These are phyloP conservation scores for Ferdinandea cuprea DNA, from an alignment of 2,888 invertebrate species.

Conservation along the genomic window DNA sequence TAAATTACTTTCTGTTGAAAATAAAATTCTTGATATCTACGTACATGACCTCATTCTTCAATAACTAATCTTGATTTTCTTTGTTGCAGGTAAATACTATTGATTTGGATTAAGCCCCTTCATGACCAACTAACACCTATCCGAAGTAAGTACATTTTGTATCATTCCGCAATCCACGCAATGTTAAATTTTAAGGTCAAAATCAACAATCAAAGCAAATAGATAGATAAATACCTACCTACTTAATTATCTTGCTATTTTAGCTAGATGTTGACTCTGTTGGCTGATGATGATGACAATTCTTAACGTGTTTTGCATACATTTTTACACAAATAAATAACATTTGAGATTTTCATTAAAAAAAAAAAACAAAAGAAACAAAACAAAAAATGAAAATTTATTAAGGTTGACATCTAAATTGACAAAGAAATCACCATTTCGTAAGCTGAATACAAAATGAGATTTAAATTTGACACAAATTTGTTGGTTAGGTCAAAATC, in stretches of 20 bases:
- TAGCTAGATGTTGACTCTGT: conserved; percentile 44
- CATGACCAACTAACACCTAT: not conserved
- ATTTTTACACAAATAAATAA: not conserved
- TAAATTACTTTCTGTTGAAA: too few species aligned
- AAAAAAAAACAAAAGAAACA: not conserved
- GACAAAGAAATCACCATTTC: not conserved
- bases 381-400: not conserved
- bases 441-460: not conserved
- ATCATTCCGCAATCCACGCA: conserved; percentile 49
- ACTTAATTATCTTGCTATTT: conserved; percentile 6
- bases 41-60: not conserved
- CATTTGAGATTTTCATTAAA: not conserved
- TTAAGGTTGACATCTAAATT: too few species aligned
- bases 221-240: conserved; percentile 8
- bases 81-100: conserved; percentile 52
- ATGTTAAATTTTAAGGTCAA: conserved; percentile 21
- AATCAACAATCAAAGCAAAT: not conserved
- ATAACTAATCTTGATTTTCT: conserved; percentile 11
- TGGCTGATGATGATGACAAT: conserved; percentile 27
- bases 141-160: conserved; percentile 26
- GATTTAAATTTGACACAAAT: not conserved
- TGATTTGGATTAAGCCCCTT: conserved; percentile 16
- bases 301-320: conserved; percentile 44
- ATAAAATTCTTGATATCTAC: too few species aligned
- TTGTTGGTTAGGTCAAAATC: too few species aligned